Percentiles rank a stretch among this genome's conserved stretches.
phyloP scores from a whole-genome alignment of 2,888 invertebrate genomes.

The Erebia palarica region DNA sequence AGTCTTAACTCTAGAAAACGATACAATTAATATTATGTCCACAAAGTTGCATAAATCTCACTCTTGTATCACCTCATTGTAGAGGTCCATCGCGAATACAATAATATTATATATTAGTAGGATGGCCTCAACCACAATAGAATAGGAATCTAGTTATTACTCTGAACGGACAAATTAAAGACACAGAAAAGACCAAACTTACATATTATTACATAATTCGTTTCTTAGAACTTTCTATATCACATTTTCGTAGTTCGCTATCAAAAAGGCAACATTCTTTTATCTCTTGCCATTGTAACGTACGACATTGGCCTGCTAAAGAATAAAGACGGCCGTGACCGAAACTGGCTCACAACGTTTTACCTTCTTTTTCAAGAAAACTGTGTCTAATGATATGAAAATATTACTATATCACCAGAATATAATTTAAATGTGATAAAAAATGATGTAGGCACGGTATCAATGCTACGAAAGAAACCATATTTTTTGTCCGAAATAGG shows the following conservation, averaged over 20 bases:
- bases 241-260: constrained; percentile 1
- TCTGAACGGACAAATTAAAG: too few species aligned
- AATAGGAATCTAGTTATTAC: too few species aligned
- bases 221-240: constrained; percentile 17
- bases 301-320: constrained; percentile 18
- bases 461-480: background rate
- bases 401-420: background rate
- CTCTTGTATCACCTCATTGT: too few species aligned
- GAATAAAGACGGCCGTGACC: constrained; percentile 20
- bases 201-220: constrained; percentile 35
- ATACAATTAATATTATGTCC: too few species aligned
- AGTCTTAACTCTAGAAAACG: too few species aligned
- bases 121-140: too few species aligned
- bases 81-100: too few species aligned
- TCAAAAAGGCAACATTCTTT: constrained; percentile 12
- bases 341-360: constrained; percentile 15
- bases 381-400: background rate
- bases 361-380: constrained; percentile 17
- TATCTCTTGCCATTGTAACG: constrained; percentile 14
- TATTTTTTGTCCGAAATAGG: background rate
- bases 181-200: too few species aligned
- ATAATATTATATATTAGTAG: too few species aligned
- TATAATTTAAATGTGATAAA: background rate
- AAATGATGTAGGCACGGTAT: background rate
- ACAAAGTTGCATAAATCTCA: too few species aligned